Percentiles rank a stretch among this genome's conserved stretches.
Evolutionary conservation across 2,113 vertebrate species (phyloP).

Genomic region (Megaceryle torquata): DNA sequence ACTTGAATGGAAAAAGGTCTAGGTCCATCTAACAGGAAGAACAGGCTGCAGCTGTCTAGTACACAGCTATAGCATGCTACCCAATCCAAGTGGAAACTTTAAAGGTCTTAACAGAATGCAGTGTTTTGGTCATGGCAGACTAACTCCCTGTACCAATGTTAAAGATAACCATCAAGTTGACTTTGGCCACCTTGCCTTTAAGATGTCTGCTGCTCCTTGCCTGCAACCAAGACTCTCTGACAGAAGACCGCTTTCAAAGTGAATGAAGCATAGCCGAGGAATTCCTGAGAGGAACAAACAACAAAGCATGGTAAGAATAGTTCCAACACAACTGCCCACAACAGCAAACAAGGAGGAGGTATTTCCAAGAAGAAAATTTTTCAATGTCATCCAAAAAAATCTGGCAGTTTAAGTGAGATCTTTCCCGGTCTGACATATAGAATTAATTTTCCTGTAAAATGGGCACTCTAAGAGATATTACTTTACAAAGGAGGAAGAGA

Average conservation of each 20-base stretch:
- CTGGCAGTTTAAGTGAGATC: background rate
- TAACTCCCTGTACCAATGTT: background rate
- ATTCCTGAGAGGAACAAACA: conserved; percentile 20
- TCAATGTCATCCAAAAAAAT: background rate
- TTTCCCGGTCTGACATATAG: background rate
- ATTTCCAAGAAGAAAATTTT: background rate
- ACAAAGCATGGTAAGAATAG: background rate
- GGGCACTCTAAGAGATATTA: background rate
- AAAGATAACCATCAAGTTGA: background rate
- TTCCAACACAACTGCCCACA: background rate
- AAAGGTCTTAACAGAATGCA: background rate
- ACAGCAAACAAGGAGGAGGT: background rate
- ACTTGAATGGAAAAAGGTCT: background rate
- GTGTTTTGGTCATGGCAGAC: background rate
- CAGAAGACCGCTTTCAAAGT: background rate
- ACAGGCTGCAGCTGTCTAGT: background rate
- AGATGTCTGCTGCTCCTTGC: background rate
- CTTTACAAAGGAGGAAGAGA: background rate
- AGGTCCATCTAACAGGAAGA: background rate
- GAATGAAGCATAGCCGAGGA: background rate
- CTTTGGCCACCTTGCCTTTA: background rate
- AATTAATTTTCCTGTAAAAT: background rate
- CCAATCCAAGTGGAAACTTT: background rate
- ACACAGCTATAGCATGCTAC: background rate
- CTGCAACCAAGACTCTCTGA: background rate